These are phyloP conservation scores for Himalopsyche tibetana DNA, from an alignment of 2,888 invertebrate genomes.

Conservation along the genomic window DNA sequence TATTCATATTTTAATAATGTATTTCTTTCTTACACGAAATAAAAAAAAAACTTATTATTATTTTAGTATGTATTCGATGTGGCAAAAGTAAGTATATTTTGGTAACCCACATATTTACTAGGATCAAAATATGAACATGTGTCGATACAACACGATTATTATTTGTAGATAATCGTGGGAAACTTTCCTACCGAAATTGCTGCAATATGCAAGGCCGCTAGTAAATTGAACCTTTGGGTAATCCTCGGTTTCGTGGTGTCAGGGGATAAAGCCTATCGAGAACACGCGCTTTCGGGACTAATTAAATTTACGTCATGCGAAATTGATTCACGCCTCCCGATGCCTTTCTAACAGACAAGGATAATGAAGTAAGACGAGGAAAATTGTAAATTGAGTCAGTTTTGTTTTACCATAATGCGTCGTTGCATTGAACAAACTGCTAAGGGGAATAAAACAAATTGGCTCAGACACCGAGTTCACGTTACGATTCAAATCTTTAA, in stretches of 20 bases:
- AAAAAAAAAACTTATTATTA: too few species aligned
- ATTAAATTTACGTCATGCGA: constrained; percentile 24
- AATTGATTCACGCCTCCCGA: constrained; percentile 35
- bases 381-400: neutral
- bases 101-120: too few species aligned
- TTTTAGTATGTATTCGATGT: too few species aligned
- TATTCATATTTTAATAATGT: too few species aligned
- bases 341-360: neutral
- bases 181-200: neutral
- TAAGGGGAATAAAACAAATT: neutral
- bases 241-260: neutral
- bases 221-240: constrained; percentile 18
- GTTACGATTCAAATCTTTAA: neutral
- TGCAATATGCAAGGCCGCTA: neutral
- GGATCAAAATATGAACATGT: too few species aligned
- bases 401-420: constrained; percentile 1
- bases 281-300: constrained; percentile 25
- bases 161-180: neutral
- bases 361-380: neutral
- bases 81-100: too few species aligned
- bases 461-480: neutral
- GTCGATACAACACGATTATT: neutral
- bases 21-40: too few species aligned
- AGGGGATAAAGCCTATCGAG: constrained; percentile 37
- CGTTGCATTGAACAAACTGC: neutral